These are phyloP conservation scores for Syndactyla subalaris DNA, from an alignment of 2,797 vertebrate species.

Conservation along the genomic window DNA sequence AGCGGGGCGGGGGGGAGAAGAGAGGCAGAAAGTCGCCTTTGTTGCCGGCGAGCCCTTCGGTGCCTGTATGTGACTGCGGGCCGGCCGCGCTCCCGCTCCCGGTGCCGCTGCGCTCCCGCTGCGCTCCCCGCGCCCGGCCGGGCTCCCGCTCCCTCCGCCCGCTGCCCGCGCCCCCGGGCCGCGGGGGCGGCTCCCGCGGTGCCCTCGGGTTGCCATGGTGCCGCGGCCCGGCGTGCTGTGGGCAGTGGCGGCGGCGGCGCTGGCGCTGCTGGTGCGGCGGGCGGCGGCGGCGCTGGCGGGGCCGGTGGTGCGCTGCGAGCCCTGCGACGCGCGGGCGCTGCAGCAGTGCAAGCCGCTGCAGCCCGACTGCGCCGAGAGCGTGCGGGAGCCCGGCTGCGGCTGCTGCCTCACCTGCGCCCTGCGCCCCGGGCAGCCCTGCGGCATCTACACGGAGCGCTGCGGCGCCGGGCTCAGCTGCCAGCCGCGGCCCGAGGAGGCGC, in stretches of 20 bases:
- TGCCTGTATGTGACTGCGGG: neutral
- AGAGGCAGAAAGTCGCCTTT: slow-evolving; percentile 1
- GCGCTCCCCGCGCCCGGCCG: no score
- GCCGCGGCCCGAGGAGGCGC: slow-evolving; percentile 81
- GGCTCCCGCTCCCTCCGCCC: neutral
- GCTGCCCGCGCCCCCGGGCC: neutral
- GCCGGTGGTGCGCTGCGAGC: slow-evolving; percentile 88
- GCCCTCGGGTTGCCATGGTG: slow-evolving; percentile 76
- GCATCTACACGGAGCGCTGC: slow-evolving; percentile 91
- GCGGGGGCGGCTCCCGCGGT: neutral
- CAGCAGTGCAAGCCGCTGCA: slow-evolving; percentile 84
- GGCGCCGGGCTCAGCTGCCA: slow-evolving; percentile 85
- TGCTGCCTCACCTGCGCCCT: slow-evolving; percentile 92
- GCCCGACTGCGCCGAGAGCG: slow-evolving; percentile 82
- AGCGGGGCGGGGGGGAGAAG: no score
- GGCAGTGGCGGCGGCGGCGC: slow-evolving; percentile 74
- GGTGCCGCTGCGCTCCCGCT: no score
- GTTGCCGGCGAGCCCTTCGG: neutral
- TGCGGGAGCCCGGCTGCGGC: slow-evolving; percentile 90
- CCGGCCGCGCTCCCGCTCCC: neutral
- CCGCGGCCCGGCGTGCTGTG: slow-evolving; percentile 76
- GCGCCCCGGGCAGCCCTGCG: slow-evolving; percentile 82
- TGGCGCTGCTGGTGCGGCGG: slow-evolving; percentile 74
- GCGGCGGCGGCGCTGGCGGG: slow-evolving; percentile 78
- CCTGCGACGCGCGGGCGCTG: slow-evolving; percentile 83